Conservation (phyloP, 2,113 vertebrate species). For the Brienomyrus longianalis region DNA sequence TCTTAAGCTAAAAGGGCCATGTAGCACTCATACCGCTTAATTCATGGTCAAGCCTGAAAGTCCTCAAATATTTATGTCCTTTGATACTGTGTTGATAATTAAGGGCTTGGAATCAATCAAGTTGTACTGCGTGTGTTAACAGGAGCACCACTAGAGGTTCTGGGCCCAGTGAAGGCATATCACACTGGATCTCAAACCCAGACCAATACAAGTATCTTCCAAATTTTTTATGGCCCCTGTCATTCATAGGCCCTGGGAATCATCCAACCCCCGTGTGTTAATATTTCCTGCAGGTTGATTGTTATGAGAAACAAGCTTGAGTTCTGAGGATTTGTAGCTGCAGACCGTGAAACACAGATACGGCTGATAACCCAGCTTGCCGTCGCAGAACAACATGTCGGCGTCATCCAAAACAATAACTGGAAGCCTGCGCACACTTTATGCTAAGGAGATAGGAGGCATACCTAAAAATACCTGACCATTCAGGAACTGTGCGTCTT, state of each 20-base stretch:
- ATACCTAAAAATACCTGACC: neutral
- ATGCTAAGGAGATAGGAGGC: neutral
- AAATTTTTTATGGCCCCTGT: neutral
- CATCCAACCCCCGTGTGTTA: neutral
- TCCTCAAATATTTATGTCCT: neutral
- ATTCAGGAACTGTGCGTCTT: neutral
- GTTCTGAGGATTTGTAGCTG: neutral
- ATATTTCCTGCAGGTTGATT: neutral
- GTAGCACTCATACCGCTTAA: neutral
- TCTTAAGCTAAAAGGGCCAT: neutral
- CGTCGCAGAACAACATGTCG: neutral
- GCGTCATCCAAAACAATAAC: neutral
- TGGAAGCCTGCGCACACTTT: neutral
- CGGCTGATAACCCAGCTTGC: neutral
- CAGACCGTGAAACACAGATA: neutral
- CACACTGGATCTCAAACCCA: neutral
- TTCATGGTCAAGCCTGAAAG: neutral
- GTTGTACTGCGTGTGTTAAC: neutral
- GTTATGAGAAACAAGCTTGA: neutral
- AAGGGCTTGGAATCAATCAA: neutral
- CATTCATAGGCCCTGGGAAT: neutral
- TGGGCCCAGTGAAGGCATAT: neutral
- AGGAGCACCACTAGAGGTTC: neutral
- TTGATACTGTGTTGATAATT: neutral
- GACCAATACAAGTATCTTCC: neutral